A percentile compares a stretch with the other conserved stretches of the same genome.
phyloP scores from a whole-genome alignment of 2,113 vertebrate genomes.

The Dipodomys stephensi region DNA sequence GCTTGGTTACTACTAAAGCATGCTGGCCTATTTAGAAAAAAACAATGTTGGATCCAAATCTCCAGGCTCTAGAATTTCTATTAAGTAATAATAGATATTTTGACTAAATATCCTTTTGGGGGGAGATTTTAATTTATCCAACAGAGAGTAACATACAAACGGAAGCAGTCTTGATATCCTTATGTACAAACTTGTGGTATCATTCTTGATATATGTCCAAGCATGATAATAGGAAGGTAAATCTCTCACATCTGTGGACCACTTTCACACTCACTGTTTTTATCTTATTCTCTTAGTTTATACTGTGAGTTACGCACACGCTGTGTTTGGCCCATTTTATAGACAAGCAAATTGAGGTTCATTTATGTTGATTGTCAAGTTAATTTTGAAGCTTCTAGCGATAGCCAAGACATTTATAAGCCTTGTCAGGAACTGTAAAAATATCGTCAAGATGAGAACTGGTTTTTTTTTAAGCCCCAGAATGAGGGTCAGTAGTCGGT shows the following conservation, averaged over 20 bases:
- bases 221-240: neutral
- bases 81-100: neutral
- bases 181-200: neutral
- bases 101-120: neutral
- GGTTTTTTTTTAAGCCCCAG: neutral
- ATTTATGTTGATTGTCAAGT: neutral
- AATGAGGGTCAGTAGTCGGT: neutral
- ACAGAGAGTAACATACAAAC: conserved; percentile 29
- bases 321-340: neutral
- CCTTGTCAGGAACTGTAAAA: neutral
- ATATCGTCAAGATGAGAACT: neutral
- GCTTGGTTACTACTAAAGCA: neutral
- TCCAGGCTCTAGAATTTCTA: neutral
- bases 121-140: neutral
- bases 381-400: neutral
- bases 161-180: neutral
- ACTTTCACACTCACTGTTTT: neutral
- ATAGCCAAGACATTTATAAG: neutral
- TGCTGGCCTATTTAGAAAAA: neutral
- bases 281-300: neutral
- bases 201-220: neutral
- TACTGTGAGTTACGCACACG: neutral
- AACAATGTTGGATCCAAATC: neutral
- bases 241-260: neutral
- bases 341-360: neutral